These are phyloP conservation scores for Microchrysa polita DNA, from an alignment of 2,888 invertebrate species.

Conservation along the genomic window DNA sequence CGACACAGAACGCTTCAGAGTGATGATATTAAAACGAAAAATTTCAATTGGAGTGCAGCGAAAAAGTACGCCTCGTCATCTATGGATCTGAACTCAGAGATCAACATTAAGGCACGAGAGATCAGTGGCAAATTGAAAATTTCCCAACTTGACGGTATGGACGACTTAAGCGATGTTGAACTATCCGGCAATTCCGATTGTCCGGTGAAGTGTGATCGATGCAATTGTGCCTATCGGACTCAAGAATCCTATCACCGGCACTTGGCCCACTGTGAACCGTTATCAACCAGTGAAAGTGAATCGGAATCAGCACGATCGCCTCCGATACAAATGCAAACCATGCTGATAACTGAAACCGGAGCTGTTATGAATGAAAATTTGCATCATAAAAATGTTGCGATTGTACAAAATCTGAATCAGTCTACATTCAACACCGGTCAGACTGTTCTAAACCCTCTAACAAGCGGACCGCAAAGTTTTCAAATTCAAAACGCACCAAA, in stretches of 20 bases:
- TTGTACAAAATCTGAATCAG: constrained; percentile 48
- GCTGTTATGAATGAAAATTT: constrained; percentile 15
- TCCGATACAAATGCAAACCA: constrained; percentile 55
- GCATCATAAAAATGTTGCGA: constrained; percentile 43
- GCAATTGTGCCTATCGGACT: constrained; percentile 87
- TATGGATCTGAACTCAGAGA: neutral
- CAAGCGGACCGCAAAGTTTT: constrained; percentile 21
- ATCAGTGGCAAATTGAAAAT: constrained; percentile 63
- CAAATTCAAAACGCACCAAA: constrained; percentile 47
- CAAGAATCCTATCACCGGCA: constrained; percentile 84
- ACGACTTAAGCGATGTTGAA: constrained; percentile 66
- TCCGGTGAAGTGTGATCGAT: constrained; percentile 84
- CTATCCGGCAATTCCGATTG: constrained; percentile 63
- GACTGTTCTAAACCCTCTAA: constrained; percentile 19
- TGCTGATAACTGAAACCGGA: constrained; percentile 43
- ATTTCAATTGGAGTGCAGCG: constrained; percentile 62
- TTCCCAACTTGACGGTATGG: constrained; percentile 76
- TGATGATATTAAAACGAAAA: constrained; percentile 52
- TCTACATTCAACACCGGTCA: constrained; percentile 20
- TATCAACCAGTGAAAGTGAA: constrained; percentile 82
- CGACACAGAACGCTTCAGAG: constrained; percentile 47
- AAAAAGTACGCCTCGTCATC: constrained; percentile 56
- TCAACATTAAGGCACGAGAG: constrained; percentile 7
- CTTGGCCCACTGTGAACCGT: constrained; percentile 78
- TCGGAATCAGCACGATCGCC: constrained; percentile 73